Percentiles rank a stretch among this genome's conserved stretches.
Conservation (phyloP, 1,140 invertebrate genomes). For the Lepidurus arcticus region DNA sequence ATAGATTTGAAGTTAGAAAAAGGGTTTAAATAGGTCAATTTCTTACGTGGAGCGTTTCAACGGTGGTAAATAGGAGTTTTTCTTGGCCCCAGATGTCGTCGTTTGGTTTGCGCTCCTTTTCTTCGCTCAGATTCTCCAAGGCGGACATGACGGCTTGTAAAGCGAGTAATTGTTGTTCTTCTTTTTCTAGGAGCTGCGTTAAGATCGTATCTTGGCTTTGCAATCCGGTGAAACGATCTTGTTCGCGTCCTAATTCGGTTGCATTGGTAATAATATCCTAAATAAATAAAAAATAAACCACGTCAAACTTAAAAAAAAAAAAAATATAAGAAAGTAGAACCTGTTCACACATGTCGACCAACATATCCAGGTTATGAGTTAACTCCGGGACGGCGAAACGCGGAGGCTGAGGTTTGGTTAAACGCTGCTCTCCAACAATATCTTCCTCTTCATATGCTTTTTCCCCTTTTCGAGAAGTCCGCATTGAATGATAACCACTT, state of each 20-base stretch:
- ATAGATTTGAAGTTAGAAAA: neutral
- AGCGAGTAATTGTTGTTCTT: conserved; percentile 65
- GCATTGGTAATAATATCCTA: conserved; percentile 86
- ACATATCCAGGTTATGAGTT: conserved; percentile 81
- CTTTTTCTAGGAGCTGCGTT: conserved; percentile 62
- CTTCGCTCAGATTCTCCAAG: conserved; percentile 49
- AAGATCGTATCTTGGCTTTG: conserved; percentile 71
- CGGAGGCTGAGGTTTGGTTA: conserved; percentile 35
- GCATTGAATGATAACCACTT: conserved; percentile 87
- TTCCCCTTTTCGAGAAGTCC: conserved; percentile 54
- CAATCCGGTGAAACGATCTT: conserved; percentile 69
- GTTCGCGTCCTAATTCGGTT: conserved; percentile 63
- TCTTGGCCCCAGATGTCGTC: conserved; percentile 52
- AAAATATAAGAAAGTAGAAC: conserved; percentile 41
- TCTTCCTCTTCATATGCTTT: conserved; percentile 43
- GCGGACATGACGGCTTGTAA: conserved; percentile 64
- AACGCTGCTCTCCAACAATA: conserved; percentile 38
- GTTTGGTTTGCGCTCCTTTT: neutral
- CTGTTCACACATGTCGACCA: conserved; percentile 90
- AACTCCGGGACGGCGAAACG: conserved; percentile 75
- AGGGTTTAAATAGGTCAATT: neutral
- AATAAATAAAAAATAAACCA: conserved; percentile 36
- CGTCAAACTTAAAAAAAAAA: conserved; percentile 12
- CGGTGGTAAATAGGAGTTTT: conserved; percentile 34
- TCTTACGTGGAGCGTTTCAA: conserved; percentile 22